Base-by-base conservation (phyloP, 2,888 invertebrate genomes). In the Ferdinandea cuprea region DNA sequence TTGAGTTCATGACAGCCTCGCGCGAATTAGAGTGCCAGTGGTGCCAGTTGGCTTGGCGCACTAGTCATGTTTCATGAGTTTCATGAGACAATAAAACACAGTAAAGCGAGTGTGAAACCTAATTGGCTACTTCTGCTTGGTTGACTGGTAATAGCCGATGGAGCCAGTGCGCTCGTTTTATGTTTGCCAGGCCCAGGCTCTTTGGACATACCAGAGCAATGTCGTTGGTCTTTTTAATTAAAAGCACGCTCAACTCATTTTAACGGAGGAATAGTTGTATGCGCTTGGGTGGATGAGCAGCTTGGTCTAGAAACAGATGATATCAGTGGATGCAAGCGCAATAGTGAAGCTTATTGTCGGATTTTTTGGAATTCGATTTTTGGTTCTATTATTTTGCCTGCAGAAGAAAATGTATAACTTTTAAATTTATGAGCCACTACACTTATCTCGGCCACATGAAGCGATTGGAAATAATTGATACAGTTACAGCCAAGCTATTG, bases 41-140 rank as follows among this genome's bases (percentile, higher is more conserved):
- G 35, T 6, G 3, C 7, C 11, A 13, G 42, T 8, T 17, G 30
- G 21, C 13, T 48, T n/a, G n/a, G n/a, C 7, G 13, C 6, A 13
- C 1, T 13, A 13, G 6, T 1, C 2, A 7, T 5, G n/a, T 46
- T 69, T 52, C 8, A 74, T 50, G 58, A 74, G 40, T 58, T 65
- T n/a, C 63, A 52, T 21, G 68, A 44, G 61, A 78, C 77, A 78
- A 78, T 71, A 78, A 65, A 71, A 71, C 63, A 71, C 69, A 48
- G 78, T 32, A 71, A 78, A 71, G 78, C 78, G 63, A 78, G 78
- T 78, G 78, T 78, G 71, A 78, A 78, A 78, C 63, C 71, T 78
- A 78, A 78, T 78, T 78, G 71, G 78, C 44, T 28, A 40, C 69
- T 77, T 69, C 69, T 69, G 40, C 54, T 77, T 59, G 68, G 59